Base-by-base conservation (phyloP, 2,888 invertebrate species). In the Dyspetes luteomarginatus region DNA sequence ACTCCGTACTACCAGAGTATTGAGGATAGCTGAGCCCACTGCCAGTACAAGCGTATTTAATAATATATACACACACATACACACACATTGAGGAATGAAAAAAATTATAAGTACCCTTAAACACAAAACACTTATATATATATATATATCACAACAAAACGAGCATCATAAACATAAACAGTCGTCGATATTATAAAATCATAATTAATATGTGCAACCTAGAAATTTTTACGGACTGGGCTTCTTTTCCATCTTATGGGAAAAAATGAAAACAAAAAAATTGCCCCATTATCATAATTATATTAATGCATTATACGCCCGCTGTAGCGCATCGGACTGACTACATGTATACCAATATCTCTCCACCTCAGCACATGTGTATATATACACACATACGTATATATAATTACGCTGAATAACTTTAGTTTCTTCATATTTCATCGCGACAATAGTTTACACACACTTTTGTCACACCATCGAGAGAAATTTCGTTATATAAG, bases 1-100 rank as follows among this genome's bases (percentile, higher is more conserved):
- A 88, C 87, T 89, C 87, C 88, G 84, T 89, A 88, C 88, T 88
- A 88, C 83, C 87, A 88, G 88, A 89, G 85, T 89, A 88, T 88
- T 86, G 85, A 89, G 85, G 84, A 86, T 81, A 88, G 88, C 86
- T 88, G 88, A 88, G 86, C 88, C 87, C 90, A 90, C 90, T 90
- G 89, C 90, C 90, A 90, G 89, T 90, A 89, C 87, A 89, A 86
- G 83, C 83, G 78, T 83, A 83, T 80, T 81, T 83, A 83, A 81
- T 76, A 68, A 75, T 80, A 81, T 79, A 75, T 9, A 55, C 12
- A 65, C 15, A 24, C 7, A 36, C 28, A 36, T 0, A 36, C 36
- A 52, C 62, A 78, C 26, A 55, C 26, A 62, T 36, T n/a, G n/a
- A n/a, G 28, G 55, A 45, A 69, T 9, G 5, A n/a, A n/a, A n/a